Percentiles rank a stretch among this genome's conserved stretches.
Conservation (phyloP, 2,113 vertebrate species). For the Suncus etruscus region DNA sequence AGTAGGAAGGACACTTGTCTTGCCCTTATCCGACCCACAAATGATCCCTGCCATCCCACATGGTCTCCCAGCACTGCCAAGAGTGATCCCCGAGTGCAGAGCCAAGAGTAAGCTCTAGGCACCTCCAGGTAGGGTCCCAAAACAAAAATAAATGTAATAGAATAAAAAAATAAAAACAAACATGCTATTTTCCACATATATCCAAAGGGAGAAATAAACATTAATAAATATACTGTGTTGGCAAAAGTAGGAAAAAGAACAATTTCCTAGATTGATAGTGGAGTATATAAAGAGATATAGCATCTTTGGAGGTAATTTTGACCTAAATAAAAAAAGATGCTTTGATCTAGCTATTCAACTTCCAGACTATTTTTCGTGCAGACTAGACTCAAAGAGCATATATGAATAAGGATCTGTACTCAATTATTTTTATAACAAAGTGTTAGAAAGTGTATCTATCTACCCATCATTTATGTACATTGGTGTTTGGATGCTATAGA, state of each 20-base stretch:
- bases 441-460: not conserved
- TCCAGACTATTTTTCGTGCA: slow-evolving; percentile 16
- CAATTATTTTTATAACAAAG: slow-evolving; percentile 29
- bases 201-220: not conserved
- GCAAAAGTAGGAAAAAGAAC: not conserved
- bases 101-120: too few relatives aligned
- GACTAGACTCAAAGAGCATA: not conserved
- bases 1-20: too few relatives aligned
- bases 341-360: slow-evolving; percentile 7
- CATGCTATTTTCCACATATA: not conserved
- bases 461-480: not conserved
- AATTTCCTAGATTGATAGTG: not conserved
- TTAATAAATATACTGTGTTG: slow-evolving; percentile 7
- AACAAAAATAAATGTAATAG: not conserved
- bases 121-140: too few relatives aligned
- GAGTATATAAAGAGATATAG: not conserved
- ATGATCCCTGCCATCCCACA: too few relatives aligned
- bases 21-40: too few relatives aligned
- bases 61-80: too few relatives aligned
- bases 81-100: too few relatives aligned
- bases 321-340: not conserved
- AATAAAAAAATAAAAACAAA: slow-evolving; percentile 3
- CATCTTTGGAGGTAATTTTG: not conserved
- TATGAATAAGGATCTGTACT: not conserved
- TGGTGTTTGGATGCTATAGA: not conserved